phyloP scores from a whole-genome alignment of 2,888 invertebrate species.

The Zaprionus lineosus region DNA sequence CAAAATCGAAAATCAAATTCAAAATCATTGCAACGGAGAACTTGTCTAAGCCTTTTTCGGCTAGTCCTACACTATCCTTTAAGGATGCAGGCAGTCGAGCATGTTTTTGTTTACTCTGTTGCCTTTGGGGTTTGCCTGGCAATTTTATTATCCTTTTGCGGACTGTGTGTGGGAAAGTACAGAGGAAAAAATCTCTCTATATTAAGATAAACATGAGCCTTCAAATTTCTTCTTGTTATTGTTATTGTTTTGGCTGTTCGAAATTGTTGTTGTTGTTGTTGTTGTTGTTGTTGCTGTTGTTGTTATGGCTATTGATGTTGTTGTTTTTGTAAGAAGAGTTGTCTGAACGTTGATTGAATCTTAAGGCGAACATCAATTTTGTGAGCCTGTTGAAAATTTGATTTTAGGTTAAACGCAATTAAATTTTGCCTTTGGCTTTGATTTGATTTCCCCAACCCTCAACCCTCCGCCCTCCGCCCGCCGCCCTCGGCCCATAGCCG shows the following conservation, averaged over 20 bases:
- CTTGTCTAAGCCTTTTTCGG: conserved; percentile 64
- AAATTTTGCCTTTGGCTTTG: conserved; percentile 69
- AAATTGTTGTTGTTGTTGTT: conserved; percentile 17
- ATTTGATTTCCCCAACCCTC: conserved; percentile 57
- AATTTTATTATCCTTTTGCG: conserved; percentile 73
- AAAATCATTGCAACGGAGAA: conserved; percentile 50
- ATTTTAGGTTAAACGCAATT: conserved; percentile 78
- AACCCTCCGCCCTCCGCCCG: too few relatives aligned
- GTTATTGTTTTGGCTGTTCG: conserved; percentile 13
- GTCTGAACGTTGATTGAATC: conserved; percentile 70
- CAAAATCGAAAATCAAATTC: conserved; percentile 31
- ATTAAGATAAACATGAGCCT: conserved; percentile 74
- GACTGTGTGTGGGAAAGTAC: conserved; percentile 48
- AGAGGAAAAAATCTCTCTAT: too few relatives aligned
- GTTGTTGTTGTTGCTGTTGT: conserved; percentile 24
- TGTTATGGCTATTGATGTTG: conserved; percentile 9
- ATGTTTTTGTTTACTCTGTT: conserved; percentile 66
- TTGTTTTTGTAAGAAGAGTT: conserved; percentile 46
- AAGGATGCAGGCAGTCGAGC: conserved; percentile 55
- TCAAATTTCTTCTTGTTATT: conserved; percentile 63
- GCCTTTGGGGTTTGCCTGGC: conserved; percentile 53
- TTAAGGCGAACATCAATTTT: conserved; percentile 47
- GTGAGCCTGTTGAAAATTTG: conserved; percentile 61
- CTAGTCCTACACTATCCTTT: conserved; percentile 48
- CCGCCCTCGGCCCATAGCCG: too few relatives aligned